phyloP scores from a whole-genome alignment of 2,888 invertebrate species.

The Aphrophora alni region DNA sequence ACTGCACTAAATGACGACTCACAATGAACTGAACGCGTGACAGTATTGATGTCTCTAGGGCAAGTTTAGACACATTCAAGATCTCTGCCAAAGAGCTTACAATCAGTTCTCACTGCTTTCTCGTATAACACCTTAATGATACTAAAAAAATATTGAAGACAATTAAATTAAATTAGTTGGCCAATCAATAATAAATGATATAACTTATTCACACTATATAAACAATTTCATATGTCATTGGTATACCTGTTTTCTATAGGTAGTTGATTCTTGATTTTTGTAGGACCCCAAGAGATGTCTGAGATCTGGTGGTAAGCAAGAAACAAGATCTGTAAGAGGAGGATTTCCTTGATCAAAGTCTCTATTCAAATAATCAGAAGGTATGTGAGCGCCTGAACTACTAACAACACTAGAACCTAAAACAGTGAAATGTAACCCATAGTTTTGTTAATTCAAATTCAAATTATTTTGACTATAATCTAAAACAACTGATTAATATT shows the following conservation, averaged over 20 bases:
- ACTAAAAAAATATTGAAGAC: no score
- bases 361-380: constrained; percentile 53
- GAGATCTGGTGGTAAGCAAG: constrained; percentile 58
- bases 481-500: neutral
- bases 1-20: no score
- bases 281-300: constrained; percentile 55
- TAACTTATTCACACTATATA: no score
- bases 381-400: constrained; percentile 55
- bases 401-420: constrained; percentile 57
- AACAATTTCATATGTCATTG: no score
- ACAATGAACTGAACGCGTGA: no score
- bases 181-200: no score
- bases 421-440: neutral
- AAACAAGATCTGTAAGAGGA: constrained; percentile 55
- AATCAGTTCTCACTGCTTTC: no score
- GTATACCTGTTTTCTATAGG: constrained; percentile 46
- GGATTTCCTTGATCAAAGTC: constrained; percentile 46
- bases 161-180: no score
- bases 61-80: no score
- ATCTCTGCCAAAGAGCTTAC: no score
- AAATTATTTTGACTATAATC: neutral
- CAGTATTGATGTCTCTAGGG: no score
- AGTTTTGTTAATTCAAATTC: neutral
- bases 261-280: constrained; percentile 43
- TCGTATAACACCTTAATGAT: no score